Evolutionary conservation across 92 coral and sea anemone species (phyloP), one percentile per base, ranked within the genome.

Genomic region (Porites lobata): DNA sequence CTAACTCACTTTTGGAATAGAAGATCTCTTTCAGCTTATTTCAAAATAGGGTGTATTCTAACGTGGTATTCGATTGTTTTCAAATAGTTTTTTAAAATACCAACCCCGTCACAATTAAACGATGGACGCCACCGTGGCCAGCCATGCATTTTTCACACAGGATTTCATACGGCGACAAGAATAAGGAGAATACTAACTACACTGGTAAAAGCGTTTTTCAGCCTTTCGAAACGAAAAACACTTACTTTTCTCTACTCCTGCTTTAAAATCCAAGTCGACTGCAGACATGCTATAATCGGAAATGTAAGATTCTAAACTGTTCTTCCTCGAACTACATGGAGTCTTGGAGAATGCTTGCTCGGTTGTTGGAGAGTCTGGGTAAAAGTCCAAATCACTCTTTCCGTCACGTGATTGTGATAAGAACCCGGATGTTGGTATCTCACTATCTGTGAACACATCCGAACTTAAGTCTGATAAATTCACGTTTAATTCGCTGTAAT

Each of bases 311-410:
- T 95, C 98, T 70, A 93, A 72, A 67, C 99, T 96, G 81, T 96
- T 96, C 72, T 94, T 94, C 72, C 99, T 87, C 22, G 99, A 95
- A 69, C 99, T 96, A 74, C 99, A 96, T 51, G 99, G 99, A 18
- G 99, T 96, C 94, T 96, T 96, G 1, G 93, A 95, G 88, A 93
- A 96, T 88, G 96, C 92, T 38, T 88, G 89, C 84, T 96, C 99
- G 9, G 99, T 91, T 12, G 93, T 94, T 17, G 98, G 98, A 50
- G 98, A 96, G 79, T 96, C 98, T 1, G 99, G 99, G 83, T 96
- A 96, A 70, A 96, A 96, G 63, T 92, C 94, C 65, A 82, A 91
- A 71, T 93, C 87, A n/a, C 79, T 66, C 64, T 89, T 76, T 65
- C 87, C 91, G 15, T 87, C 83, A 18, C 93, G 90, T 78, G 89